A percentile compares a stretch with the other conserved stretches of the same genome.
Conservation (phyloP, 2,113 vertebrate genomes). For the Gobius niger region DNA sequence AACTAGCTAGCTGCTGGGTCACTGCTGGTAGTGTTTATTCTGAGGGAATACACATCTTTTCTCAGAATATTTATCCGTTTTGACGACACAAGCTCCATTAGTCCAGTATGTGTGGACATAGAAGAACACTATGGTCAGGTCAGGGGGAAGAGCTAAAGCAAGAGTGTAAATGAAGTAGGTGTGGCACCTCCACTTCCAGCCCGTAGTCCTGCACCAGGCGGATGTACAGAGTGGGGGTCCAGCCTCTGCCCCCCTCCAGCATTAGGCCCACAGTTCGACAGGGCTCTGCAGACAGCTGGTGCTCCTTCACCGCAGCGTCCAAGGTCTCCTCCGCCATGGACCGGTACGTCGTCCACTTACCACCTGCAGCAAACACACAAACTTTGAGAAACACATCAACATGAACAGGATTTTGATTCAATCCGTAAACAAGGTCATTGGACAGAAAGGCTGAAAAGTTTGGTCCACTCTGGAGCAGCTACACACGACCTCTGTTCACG, state of each 20-base stretch:
- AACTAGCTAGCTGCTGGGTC: no score
- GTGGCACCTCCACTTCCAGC: conserved; percentile 88
- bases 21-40: no score
- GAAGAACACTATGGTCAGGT: not conserved
- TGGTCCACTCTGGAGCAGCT: not conserved
- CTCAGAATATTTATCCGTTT: no score
- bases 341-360: conserved; percentile 98
- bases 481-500: not conserved
- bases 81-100: no score
- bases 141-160: not conserved
- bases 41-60: no score
- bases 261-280: conserved; percentile 86
- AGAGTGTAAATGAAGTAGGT: no score
- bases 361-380: conserved; percentile 75
- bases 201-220: conserved; percentile 96
- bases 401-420: not conserved
- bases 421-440: no score
- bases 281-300: conserved; percentile 77
- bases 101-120: no score
- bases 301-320: conserved; percentile 79
- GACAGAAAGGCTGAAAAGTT: no score
- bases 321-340: conserved; percentile 93
- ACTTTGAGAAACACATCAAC: not conserved
- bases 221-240: conserved; percentile 95
- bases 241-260: conserved; percentile 88